Evolutionary conservation across 2,888 invertebrate genomes (phyloP), one percentile per base, ranked within the genome.

Genomic region (Digitonthophagus gazella): DNA sequence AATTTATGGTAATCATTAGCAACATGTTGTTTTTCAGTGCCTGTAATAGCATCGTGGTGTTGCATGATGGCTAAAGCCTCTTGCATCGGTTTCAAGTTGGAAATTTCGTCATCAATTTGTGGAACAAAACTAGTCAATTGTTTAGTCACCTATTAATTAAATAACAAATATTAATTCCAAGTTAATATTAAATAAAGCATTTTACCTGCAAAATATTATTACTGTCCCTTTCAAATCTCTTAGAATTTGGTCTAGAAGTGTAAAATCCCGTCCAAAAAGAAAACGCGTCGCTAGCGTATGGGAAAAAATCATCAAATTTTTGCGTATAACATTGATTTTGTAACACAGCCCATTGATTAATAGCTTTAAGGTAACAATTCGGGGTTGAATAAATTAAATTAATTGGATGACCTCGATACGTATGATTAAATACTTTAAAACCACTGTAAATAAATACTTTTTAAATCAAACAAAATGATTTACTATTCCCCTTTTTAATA

Each of bases 351-450:
- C 88, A 85, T 68, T 92, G 89, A 72, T 92, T 88, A 0, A 95
- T 84, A 0, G 93, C 88, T 78, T 94, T 91, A 67, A 94, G 76
- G 76, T 95, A 95, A 76, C 95, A 95, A 0, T 91, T 90, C 0
- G 95, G 95, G 0, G 95, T 95, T 0, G 95, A 95, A 78, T 95
- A 95, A 71, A 94, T 86, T 6, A 95, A 80, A 76, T 96, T 93
- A 19, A 71, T 71, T 5, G 20, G 55, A 16, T 58, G 58, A n/a
- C 65, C 61, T 6, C 18, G 61, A 20, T 16, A 61, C n/a, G 16
- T 19, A 1, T 44, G 64, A 55, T 55, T 56, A 8, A 61, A 67
- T n/a, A 57, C 18, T 57, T 67, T 69, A 19, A 71, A 71, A 19
- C 71, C 67, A 44, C 71, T 71, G 18, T 14, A 67, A 67, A 57